These are phyloP conservation scores for Sycophaga agraensis DNA, from an alignment of 1,140 invertebrate species.

Conservation along the genomic window DNA sequence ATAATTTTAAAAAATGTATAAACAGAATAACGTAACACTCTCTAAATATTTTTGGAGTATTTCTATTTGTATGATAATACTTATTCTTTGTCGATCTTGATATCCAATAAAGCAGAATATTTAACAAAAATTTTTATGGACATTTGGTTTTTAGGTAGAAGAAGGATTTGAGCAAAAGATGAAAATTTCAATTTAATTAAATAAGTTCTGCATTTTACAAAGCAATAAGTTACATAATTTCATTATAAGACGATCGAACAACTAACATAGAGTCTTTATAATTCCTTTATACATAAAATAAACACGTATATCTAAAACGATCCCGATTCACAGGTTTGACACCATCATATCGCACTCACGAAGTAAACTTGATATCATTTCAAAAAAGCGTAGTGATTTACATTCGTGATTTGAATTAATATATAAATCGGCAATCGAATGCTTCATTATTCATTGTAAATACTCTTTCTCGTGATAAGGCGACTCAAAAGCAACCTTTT, in stretches of 20 bases:
- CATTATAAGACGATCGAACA: constrained; percentile 46
- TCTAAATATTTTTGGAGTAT: no score
- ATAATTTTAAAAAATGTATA: no score
- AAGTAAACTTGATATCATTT: constrained; percentile 16
- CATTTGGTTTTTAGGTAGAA: background rate
- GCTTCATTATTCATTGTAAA: constrained; percentile 25
- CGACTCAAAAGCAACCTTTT: constrained; percentile 17
- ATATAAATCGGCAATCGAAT: constrained; percentile 26
- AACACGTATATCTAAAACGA: constrained; percentile 39
- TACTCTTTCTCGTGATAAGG: constrained; percentile 17
- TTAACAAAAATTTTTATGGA: no score
- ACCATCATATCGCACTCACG: constrained; percentile 11
- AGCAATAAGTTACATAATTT: constrained; percentile 58
- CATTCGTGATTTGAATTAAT: constrained; percentile 24
- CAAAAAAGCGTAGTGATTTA: constrained; percentile 30
- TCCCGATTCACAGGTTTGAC: constrained; percentile 29
- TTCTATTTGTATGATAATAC: no score
- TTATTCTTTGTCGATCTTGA: no score
- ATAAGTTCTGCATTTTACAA: constrained; percentile 61
- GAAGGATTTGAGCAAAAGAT: constrained; percentile 25
- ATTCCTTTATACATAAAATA: constrained; percentile 44
- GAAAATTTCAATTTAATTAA: constrained; percentile 50
- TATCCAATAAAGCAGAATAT: no score
- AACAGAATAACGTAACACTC: no score
- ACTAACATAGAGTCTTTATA: constrained; percentile 39